Evolutionary conservation across 2,888 invertebrate genomes (phyloP).

Genomic region (Xylophagus ater): DNA sequence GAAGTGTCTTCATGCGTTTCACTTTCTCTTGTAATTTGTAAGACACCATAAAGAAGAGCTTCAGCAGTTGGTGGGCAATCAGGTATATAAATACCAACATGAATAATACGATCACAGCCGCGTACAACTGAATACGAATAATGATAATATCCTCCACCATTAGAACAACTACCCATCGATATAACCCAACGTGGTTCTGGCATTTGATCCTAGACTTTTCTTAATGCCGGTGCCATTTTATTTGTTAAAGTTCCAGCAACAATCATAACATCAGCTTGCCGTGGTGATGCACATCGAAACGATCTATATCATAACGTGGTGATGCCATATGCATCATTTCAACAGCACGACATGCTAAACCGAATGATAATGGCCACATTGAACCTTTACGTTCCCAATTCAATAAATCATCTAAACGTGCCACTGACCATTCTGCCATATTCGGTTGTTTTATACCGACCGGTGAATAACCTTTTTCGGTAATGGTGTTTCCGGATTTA

Average conservation of each 20-base stretch:
- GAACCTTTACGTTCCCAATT: conserved; percentile 95
- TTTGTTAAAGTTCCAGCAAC: conserved; percentile 98
- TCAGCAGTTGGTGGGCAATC: no score
- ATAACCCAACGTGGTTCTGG: conserved; percentile 96
- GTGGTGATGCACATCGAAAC: conserved; percentile 92
- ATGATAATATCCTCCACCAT: no score
- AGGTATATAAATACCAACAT: no score
- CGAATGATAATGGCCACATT: conserved; percentile 97
- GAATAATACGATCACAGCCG: no score
- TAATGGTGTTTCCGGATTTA: no score
- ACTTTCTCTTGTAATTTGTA: no score
- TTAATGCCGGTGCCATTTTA: conserved; percentile 98
- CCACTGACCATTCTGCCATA: conserved; percentile 82
- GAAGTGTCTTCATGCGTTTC: no score
- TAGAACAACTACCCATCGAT: no score
- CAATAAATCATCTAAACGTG: conserved; percentile 82
- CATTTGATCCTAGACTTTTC: conserved; percentile 98
- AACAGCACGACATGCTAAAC: conserved; percentile 96
- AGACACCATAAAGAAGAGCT: no score
- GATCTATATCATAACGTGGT: conserved; percentile 98
- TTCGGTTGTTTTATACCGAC: no score
- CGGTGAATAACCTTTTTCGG: no score
- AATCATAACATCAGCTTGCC: conserved; percentile 95
- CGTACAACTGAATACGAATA: no score
- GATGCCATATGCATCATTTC: conserved; percentile 99